These are phyloP conservation scores for Apamea crenata DNA, from an alignment of 2,888 invertebrate species.

Conservation along the genomic window DNA sequence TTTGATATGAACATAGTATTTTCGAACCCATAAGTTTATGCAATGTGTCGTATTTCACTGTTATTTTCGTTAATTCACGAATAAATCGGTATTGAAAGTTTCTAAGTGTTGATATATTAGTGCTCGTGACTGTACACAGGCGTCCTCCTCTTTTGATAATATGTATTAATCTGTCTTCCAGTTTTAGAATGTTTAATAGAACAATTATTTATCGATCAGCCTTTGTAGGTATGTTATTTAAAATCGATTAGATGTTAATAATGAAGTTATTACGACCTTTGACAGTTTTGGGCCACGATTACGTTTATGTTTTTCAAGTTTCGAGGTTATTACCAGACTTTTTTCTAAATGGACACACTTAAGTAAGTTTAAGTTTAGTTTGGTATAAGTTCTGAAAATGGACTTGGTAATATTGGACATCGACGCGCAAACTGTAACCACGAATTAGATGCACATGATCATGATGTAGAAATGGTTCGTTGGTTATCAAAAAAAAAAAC, in stretches of 20 bases:
- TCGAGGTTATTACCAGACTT: neutral
- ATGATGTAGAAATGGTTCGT: too few relatives aligned
- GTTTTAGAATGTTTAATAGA: neutral
- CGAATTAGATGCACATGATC: neutral
- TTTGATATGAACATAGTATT: too few relatives aligned
- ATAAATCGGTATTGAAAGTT: too few relatives aligned
- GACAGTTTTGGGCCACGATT: neutral
- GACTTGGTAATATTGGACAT: neutral
- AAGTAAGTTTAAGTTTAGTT: neutral
- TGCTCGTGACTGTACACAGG: too few relatives aligned
- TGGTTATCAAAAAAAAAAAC: too few relatives aligned
- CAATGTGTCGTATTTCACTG: too few relatives aligned
- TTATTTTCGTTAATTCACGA: too few relatives aligned
- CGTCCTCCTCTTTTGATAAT: neutral
- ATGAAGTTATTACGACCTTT: constrained; percentile 12
- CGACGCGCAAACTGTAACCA: neutral
- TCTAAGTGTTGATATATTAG: too few relatives aligned
- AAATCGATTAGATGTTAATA: constrained; percentile 9
- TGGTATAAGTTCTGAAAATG: neutral
- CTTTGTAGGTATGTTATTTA: constrained; percentile 11
- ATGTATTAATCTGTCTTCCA: neutral
- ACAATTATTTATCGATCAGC: neutral
- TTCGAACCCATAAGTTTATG: too few relatives aligned
- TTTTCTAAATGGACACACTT: neutral
- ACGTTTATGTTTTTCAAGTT: neutral